Evolutionary conservation across 2,113 vertebrate species (phyloP).

Genomic region (Accipiter cooperii): DNA sequence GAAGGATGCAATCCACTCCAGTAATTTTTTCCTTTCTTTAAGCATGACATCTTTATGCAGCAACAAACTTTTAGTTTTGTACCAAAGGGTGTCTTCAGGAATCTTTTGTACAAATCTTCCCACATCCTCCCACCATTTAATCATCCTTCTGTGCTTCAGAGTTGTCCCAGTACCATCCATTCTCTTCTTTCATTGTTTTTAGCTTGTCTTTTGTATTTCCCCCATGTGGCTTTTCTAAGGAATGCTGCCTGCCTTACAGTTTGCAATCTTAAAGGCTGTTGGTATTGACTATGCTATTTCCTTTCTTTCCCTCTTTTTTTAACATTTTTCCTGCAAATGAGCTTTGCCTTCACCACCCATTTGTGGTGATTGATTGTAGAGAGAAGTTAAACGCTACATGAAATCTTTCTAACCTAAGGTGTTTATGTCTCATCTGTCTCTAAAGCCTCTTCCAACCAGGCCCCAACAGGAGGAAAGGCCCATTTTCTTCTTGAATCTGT

Average conservation of each 20-base stretch:
- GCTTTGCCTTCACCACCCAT: not conserved
- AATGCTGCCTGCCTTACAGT: not conserved
- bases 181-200: not conserved
- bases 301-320: not conserved
- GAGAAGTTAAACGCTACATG: not conserved
- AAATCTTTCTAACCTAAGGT: not conserved
- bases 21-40: not conserved
- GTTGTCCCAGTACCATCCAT: not conserved
- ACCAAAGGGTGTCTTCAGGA: slow-evolving; percentile 10
- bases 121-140: not conserved
- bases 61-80: not conserved
- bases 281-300: not conserved
- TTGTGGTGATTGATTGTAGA: not conserved
- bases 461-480: not conserved
- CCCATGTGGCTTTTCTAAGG: not conserved
- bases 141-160: slow-evolving; percentile 7
- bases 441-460: not conserved
- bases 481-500: slow-evolving; percentile 3
- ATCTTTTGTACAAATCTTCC: not conserved
- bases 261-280: not conserved
- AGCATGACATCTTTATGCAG: not conserved
- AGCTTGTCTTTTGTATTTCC: not conserved
- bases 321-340: not conserved
- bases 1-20: not conserved
- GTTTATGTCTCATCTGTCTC: slow-evolving; percentile 1